phyloP scores from a whole-genome alignment of 2,888 invertebrate species.

The Tachystola acroxantha region DNA sequence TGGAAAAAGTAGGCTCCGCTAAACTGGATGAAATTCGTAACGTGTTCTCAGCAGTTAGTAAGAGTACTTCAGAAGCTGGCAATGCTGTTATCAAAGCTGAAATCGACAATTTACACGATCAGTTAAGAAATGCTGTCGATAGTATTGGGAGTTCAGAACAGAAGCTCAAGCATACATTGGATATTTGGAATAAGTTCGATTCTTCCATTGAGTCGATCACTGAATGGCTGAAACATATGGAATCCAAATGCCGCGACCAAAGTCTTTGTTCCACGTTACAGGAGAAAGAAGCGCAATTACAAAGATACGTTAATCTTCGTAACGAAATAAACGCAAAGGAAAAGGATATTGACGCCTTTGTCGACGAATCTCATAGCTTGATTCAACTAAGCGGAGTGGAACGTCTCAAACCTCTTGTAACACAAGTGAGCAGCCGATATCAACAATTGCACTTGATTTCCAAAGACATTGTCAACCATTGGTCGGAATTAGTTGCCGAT shows the following conservation, averaged over 20 bases:
- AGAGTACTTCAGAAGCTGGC: conserved; percentile 90
- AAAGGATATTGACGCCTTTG: conserved; percentile 90
- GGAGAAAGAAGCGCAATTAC: conserved; percentile 88
- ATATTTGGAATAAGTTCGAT: conserved; percentile 94
- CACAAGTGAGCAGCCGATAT: conserved; percentile 93
- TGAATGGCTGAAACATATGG: conserved; percentile 91
- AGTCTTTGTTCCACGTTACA: conserved; percentile 87
- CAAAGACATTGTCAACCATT: conserved; percentile 91
- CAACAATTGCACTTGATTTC: conserved; percentile 88
- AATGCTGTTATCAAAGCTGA: conserved; percentile 85
- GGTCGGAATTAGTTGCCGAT: conserved; percentile 90
- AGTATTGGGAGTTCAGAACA: conserved; percentile 83
- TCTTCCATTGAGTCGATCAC: conserved; percentile 87
- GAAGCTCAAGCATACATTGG: conserved; percentile 85
- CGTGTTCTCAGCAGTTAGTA: conserved; percentile 81
- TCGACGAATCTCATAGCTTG: conserved; percentile 92
- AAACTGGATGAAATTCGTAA: conserved; percentile 83
- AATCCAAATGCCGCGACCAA: conserved; percentile 91
- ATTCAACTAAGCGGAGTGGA: conserved; percentile 91
- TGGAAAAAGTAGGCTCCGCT: conserved; percentile 80
- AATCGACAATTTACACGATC: conserved; percentile 82
- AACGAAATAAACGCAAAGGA: conserved; percentile 89
- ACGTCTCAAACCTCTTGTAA: conserved; percentile 89
- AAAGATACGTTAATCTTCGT: conserved; percentile 84
- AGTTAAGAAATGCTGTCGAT: conserved; percentile 81